phyloP scores from a whole-genome alignment of 35 echinoderm and acorn worm species.

The Stichopus chloronotus region DNA sequence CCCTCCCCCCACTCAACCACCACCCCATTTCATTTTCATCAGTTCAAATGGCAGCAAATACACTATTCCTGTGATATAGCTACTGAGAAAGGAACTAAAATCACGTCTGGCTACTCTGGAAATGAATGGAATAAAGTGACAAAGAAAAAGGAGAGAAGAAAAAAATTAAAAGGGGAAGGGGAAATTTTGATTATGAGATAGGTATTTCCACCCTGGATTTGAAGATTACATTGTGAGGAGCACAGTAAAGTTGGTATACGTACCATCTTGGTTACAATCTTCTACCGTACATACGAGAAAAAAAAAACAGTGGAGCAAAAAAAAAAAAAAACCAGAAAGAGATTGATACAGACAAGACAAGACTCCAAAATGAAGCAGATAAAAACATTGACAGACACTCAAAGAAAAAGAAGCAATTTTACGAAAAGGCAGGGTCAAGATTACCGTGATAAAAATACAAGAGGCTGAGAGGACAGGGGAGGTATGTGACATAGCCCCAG shows the following conservation, averaged over 20 bases:
- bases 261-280: not conserved
- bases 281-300: not conserved
- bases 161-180: too few species aligned
- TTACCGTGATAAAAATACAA: not conserved
- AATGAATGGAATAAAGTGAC: too few species aligned
- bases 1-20: too few species aligned
- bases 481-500: not conserved
- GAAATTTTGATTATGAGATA: too few species aligned
- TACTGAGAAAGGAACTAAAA: too few species aligned
- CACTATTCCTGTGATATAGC: too few species aligned
- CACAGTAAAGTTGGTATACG: not conserved
- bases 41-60: too few species aligned
- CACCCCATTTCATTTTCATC: too few species aligned
- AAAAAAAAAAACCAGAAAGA: not conserved
- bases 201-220: too few species aligned
- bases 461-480: not conserved
- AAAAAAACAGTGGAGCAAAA: not conserved
- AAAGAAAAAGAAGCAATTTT: not conserved
- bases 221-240: too few species aligned
- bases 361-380: not conserved
- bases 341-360: not conserved
- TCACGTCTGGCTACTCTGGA: too few species aligned
- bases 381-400: not conserved
- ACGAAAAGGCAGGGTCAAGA: not conserved
- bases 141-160: too few species aligned